A percentile compares a stretch with the other conserved stretches of the same genome.
Evolutionary conservation across 2,113 vertebrate genomes (phyloP).

Genomic region (Xenus cinereus): DNA sequence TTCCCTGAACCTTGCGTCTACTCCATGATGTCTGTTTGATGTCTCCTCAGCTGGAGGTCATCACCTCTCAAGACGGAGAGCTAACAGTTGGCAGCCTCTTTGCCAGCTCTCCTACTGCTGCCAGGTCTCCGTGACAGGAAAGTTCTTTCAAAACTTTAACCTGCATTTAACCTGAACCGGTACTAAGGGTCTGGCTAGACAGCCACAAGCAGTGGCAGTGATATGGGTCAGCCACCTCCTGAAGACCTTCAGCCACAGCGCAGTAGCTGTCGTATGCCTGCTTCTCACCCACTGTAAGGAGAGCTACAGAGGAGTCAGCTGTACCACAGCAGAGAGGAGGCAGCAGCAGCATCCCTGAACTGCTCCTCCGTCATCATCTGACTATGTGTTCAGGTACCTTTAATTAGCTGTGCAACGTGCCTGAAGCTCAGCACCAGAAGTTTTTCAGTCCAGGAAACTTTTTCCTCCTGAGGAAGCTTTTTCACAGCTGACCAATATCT

Average conservation of each 20-base stretch:
- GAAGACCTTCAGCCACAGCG: accelerated
- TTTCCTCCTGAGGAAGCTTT: background rate
- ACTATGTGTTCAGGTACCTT: background rate
- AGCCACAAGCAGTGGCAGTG: background rate
- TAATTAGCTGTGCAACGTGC: accelerated
- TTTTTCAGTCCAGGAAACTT: background rate
- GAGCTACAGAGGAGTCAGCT: background rate
- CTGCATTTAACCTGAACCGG: background rate
- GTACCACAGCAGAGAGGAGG: background rate
- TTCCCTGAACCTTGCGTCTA: background rate
- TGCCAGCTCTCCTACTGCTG: background rate
- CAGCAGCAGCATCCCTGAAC: background rate
- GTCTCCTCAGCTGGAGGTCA: accelerated
- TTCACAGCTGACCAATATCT: background rate
- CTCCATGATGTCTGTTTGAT: background rate
- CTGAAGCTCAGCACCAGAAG: background rate
- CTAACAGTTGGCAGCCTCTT: background rate
- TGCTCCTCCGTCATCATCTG: background rate
- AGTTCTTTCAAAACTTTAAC: background rate
- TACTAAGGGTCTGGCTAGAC: background rate
- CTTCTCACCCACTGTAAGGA: background rate
- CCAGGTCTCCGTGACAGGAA: accelerated
- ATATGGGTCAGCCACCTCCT: accelerated
- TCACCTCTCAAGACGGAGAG: background rate
- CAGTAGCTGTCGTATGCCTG: background rate